Conservation (phyloP, 2,797 vertebrate genomes). For the Urocyon cinereoargenteus region DNA sequence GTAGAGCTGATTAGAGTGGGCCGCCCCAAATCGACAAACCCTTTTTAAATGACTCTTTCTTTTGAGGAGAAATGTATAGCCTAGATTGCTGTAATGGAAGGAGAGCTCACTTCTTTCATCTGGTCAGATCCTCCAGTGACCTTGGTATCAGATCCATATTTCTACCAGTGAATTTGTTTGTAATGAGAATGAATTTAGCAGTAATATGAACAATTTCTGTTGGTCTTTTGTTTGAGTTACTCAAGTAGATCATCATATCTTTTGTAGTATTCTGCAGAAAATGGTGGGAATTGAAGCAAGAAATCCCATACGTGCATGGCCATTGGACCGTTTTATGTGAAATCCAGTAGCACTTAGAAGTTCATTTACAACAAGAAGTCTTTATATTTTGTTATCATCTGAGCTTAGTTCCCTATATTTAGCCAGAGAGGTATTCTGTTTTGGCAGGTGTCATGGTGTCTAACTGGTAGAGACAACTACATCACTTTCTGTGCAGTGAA, state of each 20-base stretch:
- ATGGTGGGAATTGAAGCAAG: not conserved
- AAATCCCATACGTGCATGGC: not conserved
- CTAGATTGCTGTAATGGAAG: not conserved
- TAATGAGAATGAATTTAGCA: not conserved
- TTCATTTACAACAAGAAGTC: not conserved
- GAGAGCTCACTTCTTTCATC: not conserved
- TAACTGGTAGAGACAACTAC: not conserved
- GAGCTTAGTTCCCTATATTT: not conserved
- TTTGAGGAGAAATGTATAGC: not conserved
- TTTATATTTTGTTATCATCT: not conserved
- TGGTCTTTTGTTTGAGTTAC: not conserved
- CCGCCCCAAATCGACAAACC: not conserved
- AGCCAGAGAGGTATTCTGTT: not conserved
- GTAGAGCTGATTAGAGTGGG: accelerated
- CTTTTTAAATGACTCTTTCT: not conserved
- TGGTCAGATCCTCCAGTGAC: not conserved
- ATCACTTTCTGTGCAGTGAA: not conserved
- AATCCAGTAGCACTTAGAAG: not conserved
- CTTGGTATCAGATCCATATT: not conserved
- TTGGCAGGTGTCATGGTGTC: not conserved
- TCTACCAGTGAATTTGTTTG: not conserved
- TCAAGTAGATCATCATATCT: not conserved
- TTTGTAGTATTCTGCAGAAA: not conserved
- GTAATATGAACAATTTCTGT: not conserved
- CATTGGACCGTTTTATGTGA: not conserved